phyloP scores from a whole-genome alignment of 2,113 vertebrate species.

The Tychaedon coryphoeus region DNA sequence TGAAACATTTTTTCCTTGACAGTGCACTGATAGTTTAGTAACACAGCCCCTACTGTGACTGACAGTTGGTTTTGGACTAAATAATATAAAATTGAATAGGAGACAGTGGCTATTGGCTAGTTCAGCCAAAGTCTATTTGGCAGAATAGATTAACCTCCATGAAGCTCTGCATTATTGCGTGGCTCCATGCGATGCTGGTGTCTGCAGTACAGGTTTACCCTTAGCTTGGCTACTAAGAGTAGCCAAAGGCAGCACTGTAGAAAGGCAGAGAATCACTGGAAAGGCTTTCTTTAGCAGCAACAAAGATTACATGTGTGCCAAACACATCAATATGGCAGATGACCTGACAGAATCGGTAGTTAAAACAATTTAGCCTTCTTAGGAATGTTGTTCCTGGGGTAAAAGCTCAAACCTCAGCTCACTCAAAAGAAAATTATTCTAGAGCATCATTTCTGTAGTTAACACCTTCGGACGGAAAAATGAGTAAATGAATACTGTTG shows the following conservation, averaged over 20 bases:
- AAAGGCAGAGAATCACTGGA: background rate
- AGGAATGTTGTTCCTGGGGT: background rate
- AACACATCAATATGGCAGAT: background rate
- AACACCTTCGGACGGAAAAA: background rate
- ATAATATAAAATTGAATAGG: background rate
- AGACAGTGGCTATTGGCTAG: background rate
- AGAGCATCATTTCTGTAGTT: background rate
- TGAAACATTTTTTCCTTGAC: constrained; percentile 46
- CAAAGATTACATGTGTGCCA: background rate
- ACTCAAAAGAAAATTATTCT: background rate
- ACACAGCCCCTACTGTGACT: constrained; percentile 22
- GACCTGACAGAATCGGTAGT: background rate
- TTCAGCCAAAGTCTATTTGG: constrained; percentile 32
- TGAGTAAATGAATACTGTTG: background rate
- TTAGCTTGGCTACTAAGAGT: background rate
- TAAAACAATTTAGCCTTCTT: background rate
- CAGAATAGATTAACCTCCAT: background rate
- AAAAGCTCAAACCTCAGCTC: constrained; percentile 12
- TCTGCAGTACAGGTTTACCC: background rate
- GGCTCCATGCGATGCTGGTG: background rate
- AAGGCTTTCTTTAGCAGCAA: background rate
- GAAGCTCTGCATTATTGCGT: background rate
- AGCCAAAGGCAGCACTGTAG: background rate
- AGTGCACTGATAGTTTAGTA: constrained; percentile 19
- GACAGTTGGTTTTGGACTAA: constrained; percentile 33